Conservation (phyloP, 2,797 vertebrate species). For the Cottoperca gobio region DNA sequence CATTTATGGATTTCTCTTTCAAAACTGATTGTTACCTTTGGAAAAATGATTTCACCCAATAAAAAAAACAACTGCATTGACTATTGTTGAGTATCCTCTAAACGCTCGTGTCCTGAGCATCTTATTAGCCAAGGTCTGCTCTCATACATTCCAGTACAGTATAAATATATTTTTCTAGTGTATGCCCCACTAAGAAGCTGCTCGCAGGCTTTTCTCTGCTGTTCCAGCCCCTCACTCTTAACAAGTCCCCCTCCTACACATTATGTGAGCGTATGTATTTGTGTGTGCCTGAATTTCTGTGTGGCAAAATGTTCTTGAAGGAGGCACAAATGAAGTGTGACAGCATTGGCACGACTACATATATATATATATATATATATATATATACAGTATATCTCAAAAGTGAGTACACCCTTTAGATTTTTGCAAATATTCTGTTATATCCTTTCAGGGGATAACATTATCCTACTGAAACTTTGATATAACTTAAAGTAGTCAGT, state of each 20-base stretch:
- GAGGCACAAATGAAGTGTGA: conserved; percentile 73
- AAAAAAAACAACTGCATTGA: neutral
- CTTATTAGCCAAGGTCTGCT: conserved; percentile 55
- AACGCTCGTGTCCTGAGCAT: conserved; percentile 34
- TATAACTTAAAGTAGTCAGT: too few species aligned
- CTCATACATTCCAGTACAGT: conserved; percentile 74
- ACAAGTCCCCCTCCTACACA: conserved; percentile 39
- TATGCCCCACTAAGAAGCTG: conserved; percentile 59
- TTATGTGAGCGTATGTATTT: neutral
- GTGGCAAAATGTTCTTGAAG: conserved; percentile 62
- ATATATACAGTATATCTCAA: too few species aligned
- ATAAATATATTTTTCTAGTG: conserved; percentile 74
- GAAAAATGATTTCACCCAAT: neutral
- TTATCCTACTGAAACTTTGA: too few species aligned
- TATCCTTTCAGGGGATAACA: too few species aligned
- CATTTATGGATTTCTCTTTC: neutral
- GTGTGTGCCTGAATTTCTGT: conserved; percentile 37
- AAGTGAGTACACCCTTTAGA: too few species aligned
- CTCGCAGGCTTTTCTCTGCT: conserved; percentile 55
- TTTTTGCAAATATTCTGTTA: too few species aligned
- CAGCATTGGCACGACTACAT: conserved; percentile 66
- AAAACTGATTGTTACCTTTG: neutral
- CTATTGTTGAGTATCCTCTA: conserved; percentile 5
- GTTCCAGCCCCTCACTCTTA: conserved; percentile 30
- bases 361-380: conserved; percentile 50